A percentile compares a stretch with the other conserved stretches of the same genome.
Conservation (phyloP, 2,797 vertebrate species). For the Phalloptychus januarius region DNA sequence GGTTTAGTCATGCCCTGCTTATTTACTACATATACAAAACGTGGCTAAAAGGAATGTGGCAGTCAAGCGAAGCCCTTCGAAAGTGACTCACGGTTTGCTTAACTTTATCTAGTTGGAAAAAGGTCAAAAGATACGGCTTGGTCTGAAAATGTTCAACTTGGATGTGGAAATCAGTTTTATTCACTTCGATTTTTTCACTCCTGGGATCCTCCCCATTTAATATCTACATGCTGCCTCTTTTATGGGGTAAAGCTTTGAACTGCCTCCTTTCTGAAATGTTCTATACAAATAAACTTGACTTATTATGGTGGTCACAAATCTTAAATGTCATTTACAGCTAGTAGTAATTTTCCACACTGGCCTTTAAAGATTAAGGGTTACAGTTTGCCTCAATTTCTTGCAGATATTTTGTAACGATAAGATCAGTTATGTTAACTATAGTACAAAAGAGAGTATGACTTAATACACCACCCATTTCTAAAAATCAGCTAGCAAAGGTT, state of each 20-base stretch:
- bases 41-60: constrained; percentile 18
- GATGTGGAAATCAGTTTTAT: background rate
- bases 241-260: too few relatives aligned
- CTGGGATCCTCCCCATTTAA: too few relatives aligned
- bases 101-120: constrained; percentile 40
- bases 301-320: background rate
- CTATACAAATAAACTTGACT: too few relatives aligned
- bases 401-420: background rate
- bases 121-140: constrained; percentile 25
- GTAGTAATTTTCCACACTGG: background rate
- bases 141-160: background rate
- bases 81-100: constrained; percentile 27
- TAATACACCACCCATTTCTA: background rate
- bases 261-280: too few relatives aligned
- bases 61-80: constrained; percentile 10
- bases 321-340: background rate
- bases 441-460: background rate
- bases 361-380: background rate
- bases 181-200: background rate
- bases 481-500: background rate
- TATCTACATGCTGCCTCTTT: too few relatives aligned
- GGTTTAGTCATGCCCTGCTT: constrained; percentile 19
- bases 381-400: background rate
- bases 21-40: constrained; percentile 11
- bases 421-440: background rate